Conservation (phyloP, 1,140 invertebrate genomes). For the Helicoverpa armigera region DNA sequence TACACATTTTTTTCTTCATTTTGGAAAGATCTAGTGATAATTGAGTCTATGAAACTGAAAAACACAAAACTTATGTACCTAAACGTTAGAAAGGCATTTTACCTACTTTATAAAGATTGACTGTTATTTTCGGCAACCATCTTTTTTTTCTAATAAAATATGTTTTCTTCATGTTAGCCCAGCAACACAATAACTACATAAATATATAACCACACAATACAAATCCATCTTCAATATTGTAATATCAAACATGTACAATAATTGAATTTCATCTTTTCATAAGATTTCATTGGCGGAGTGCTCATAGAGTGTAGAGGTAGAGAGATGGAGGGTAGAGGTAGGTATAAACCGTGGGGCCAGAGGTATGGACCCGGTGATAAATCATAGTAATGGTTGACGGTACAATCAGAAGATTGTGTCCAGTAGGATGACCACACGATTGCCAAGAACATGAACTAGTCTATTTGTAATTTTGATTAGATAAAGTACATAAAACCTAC, state of each 20-base stretch:
- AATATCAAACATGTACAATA: neutral
- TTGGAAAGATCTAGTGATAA: no score
- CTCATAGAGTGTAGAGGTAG: slow-evolving; percentile 1
- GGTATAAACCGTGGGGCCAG: neutral
- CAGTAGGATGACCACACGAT: neutral
- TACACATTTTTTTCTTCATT: no score
- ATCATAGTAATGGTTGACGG: slow-evolving; percentile 53
- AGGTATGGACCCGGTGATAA: slow-evolving; percentile 41
- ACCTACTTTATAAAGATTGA: no score
- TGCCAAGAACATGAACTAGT: no score
- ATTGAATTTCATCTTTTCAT: slow-evolving; percentile 3
- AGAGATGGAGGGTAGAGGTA: slow-evolving; percentile 4
- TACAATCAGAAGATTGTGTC: slow-evolving; percentile 51
- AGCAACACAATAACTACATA: neutral
- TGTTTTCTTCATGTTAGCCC: no score
- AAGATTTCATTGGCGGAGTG: neutral
- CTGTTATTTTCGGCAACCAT: no score
- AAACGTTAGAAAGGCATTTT: no score
- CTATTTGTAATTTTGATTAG: no score
- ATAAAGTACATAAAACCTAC: no score
- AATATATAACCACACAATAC: neutral
- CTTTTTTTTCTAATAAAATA: no score
- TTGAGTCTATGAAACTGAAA: no score
- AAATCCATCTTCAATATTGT: neutral
- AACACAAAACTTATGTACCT: no score